Evolutionary conservation across 2,797 vertebrate species (phyloP).

Genomic region (Epinephelus coioides): DNA sequence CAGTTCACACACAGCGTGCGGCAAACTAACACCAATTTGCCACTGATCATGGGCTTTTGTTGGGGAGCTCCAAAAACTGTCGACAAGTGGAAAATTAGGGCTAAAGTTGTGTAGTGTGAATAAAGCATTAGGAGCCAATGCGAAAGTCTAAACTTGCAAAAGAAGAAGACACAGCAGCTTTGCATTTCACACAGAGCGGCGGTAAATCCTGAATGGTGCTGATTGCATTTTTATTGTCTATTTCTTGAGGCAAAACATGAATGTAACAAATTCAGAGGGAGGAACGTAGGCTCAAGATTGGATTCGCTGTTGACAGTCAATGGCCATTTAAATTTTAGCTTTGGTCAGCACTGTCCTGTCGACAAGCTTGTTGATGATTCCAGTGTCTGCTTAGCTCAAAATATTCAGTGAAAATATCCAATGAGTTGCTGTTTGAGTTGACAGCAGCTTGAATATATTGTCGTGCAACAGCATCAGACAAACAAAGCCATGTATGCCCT

Average conservation of each 20-base stretch:
- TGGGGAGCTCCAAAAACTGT: too few species aligned
- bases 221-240: neutral
- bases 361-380: slow-evolving; percentile 27
- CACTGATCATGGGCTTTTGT: too few species aligned
- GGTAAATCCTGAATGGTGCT: neutral
- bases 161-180: neutral
- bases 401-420: slow-evolving; percentile 33
- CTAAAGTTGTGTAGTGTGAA: too few species aligned
- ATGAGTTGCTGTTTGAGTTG: slow-evolving; percentile 27
- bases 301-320: slow-evolving; percentile 4
- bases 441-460: slow-evolving; percentile 25
- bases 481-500: slow-evolving; percentile 25
- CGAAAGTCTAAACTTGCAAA: neutral
- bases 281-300: slow-evolving; percentile 10
- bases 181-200: neutral
- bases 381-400: slow-evolving; percentile 27
- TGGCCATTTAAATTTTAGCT: slow-evolving; percentile 44
- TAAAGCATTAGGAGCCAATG: too few species aligned
- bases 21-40: too few species aligned
- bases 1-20: too few species aligned
- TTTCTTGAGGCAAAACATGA: slow-evolving; percentile 18
- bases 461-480: slow-evolving; percentile 13
- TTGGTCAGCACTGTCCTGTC: slow-evolving; percentile 35
- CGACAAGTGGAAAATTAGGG: too few species aligned
- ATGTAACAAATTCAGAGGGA: slow-evolving; percentile 8